Evolutionary conservation across 35 echinoderm and acorn worm genomes (phyloP).

Genomic region (Heliocidaris erythrogramma): DNA sequence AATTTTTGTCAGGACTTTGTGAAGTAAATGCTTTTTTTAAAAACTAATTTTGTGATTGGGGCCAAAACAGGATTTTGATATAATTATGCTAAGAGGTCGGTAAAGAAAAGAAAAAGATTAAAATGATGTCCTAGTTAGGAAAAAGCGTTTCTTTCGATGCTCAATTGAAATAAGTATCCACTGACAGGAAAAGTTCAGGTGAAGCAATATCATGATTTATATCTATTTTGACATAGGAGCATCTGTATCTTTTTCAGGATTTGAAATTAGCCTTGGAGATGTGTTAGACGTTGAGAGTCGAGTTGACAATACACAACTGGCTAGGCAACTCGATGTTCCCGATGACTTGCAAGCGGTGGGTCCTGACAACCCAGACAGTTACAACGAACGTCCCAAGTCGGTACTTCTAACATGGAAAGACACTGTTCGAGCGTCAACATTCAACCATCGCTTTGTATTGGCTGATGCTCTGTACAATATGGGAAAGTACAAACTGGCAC

Average conservation of each 20-base stretch:
- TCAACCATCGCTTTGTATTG: neutral
- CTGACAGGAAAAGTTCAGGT: no score
- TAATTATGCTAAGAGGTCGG: no score
- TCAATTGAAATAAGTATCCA: no score
- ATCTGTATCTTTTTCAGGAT: neutral
- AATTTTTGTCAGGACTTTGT: no score
- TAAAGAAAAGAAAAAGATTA: no score
- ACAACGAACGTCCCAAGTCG: neutral
- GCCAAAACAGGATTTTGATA: no score
- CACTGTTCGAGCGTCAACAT: neutral
- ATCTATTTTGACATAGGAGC: no score
- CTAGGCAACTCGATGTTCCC: neutral
- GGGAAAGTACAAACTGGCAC: neutral
- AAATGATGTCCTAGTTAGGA: no score
- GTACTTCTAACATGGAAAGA: neutral
- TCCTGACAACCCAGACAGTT: neutral
- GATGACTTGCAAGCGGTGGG: neutral
- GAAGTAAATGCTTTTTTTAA: no score
- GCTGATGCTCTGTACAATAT: neutral
- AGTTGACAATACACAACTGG: neutral
- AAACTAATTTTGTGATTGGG: no score
- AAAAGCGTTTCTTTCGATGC: no score
- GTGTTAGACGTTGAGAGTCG: neutral
- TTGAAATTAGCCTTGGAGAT: neutral
- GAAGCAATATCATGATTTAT: no score